A percentile compares a stretch with the other conserved stretches of the same genome.
Evolutionary conservation across 2,113 vertebrate genomes (phyloP).

Genomic region (Myiopsitta monachus): DNA sequence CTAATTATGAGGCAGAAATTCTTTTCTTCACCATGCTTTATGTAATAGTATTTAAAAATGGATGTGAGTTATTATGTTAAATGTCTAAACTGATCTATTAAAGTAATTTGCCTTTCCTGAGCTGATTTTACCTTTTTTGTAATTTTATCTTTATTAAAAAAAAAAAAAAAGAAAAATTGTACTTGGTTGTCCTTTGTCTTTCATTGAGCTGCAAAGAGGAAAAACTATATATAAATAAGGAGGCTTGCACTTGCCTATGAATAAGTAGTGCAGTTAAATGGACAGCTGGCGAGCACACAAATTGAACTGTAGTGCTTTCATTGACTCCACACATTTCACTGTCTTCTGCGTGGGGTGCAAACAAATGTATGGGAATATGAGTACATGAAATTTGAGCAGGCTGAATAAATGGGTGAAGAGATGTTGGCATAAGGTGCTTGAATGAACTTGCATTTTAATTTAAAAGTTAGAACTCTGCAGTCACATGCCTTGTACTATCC

Average conservation of each 20-base stretch:
- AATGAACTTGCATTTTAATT: rapidly evolving
- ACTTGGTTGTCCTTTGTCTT: slow-evolving; percentile 64
- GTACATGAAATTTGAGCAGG: background rate
- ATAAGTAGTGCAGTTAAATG: background rate
- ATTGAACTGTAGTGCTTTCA: background rate
- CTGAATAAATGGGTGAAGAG: background rate
- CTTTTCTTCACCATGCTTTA: slow-evolving; percentile 82
- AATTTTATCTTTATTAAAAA: slow-evolving; percentile 86
- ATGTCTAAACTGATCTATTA: slow-evolving; percentile 82
- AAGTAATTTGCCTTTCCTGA: slow-evolving; percentile 82
- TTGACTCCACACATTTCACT: background rate
- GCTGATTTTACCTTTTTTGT: slow-evolving; percentile 84
- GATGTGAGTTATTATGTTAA: slow-evolving; percentile 84
- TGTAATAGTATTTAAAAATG: slow-evolving; percentile 85
- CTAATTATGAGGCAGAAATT: slow-evolving; percentile 83
- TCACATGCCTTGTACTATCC: background rate
- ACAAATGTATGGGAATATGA: rapidly evolving
- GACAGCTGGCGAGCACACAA: background rate
- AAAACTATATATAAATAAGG: background rate
- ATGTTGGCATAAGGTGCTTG: background rate
- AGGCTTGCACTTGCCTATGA: background rate
- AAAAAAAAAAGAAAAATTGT: slow-evolving; percentile 75
- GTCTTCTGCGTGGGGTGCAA: background rate
- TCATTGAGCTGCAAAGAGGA: slow-evolving; percentile 36
- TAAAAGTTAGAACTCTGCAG: background rate